Evolutionary conservation across 2,797 vertebrate genomes (phyloP).

Genomic region (Neoniphon sammara): DNA sequence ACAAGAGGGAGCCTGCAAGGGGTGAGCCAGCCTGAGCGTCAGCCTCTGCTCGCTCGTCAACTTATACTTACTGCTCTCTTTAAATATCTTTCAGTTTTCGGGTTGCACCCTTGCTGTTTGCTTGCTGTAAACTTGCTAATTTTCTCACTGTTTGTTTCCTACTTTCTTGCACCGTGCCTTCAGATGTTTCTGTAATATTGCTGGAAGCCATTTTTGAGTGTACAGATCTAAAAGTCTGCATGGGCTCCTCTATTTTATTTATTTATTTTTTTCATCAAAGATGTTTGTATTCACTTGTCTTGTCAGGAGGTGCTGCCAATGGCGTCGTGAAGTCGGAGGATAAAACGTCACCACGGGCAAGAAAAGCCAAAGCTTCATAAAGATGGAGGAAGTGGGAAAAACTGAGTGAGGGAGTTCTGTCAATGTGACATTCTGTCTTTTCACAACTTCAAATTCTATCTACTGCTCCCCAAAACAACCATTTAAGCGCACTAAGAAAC

Average conservation of each 20-base stretch:
- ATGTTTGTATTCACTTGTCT: constrained; percentile 38
- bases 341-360: constrained; percentile 82
- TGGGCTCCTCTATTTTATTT: neutral
- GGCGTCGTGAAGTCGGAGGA: constrained; percentile 85
- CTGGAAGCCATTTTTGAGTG: neutral
- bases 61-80: neutral
- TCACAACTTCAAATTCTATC: constrained; percentile 64
- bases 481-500: constrained; percentile 72
- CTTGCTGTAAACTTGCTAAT: neutral
- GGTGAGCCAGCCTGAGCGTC: constrained; percentile 71
- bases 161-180: neutral
- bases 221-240: constrained; percentile 4
- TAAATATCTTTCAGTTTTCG: too few relatives aligned
- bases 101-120: neutral
- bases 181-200: neutral
- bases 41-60: neutral
- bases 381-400: constrained; percentile 44
- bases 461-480: constrained; percentile 64
- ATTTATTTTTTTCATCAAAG: neutral
- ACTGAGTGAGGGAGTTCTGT: constrained; percentile 64
- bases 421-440: constrained; percentile 66
- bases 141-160: neutral
- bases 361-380: constrained; percentile 86
- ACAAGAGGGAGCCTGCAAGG: constrained; percentile 82
- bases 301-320: constrained; percentile 81